Evolutionary conservation across 2,113 vertebrate genomes (phyloP), one percentile per base, ranked within the genome.

Genomic region (Alectura lathami): DNA sequence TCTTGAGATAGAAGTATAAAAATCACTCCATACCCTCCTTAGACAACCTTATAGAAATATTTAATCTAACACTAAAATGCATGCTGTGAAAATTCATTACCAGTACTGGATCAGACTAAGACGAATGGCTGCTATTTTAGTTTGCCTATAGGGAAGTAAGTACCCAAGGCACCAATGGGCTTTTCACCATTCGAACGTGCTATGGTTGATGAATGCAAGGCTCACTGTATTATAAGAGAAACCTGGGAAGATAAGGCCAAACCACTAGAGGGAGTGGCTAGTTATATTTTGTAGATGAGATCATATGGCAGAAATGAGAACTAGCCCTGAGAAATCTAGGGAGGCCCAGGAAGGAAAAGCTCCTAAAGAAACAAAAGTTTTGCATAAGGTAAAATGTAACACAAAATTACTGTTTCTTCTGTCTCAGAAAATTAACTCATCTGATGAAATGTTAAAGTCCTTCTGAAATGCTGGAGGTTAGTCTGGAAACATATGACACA

Each of bases 1-100:
- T 84, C n/a, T 79, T 82, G 63, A 76, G 88, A 91, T 9, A n/a
- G 9, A 83, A 88, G 54, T 62, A 87, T 54, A 88, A 86, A 85
- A 91, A 69, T 42, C 78, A 86, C 54, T 95, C 48, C 36, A 79
- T 76, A 83, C 8, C 10, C 16, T 89, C 23, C 51, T 56, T 27
- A 91, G 57, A 80, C 10, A 83, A 73, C 17, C 20, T 73, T 73
- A 76, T 7, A 82, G 47, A 93, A 94, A 86, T 76, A 86, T 85
- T 89, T 89, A 73, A 86, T 78, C 59, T 86, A 67, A 87, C 6
- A 60, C 30, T 93, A 50, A 91, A 93, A 89, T 42, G 43, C 30
- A 73, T 50, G 57, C 74, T 93, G 63, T 83, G 85, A 83, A 89
- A 91, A 91, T 95, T 95, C 73, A 91, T 91, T 91, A 93, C 76